These are phyloP conservation scores for Cerceris rybyensis DNA, from an alignment of 2,888 invertebrate genomes.

Conservation along the genomic window DNA sequence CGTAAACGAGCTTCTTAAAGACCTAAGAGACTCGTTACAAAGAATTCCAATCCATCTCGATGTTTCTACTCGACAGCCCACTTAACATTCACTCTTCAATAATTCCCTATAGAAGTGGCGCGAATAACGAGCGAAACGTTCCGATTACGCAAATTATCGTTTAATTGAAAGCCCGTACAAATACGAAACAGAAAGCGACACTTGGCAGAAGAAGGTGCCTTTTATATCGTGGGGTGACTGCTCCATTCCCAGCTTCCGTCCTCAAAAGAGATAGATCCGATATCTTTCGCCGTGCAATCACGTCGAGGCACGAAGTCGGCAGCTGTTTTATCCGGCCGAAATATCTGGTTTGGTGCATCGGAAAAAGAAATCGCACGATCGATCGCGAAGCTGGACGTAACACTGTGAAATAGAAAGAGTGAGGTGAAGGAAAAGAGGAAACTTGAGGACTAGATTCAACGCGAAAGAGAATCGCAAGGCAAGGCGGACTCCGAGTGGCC, in stretches of 20 bases:
- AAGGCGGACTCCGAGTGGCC: slow-evolving; percentile 21
- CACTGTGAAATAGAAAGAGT: slow-evolving; percentile 41
- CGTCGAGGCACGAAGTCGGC: slow-evolving; percentile 59
- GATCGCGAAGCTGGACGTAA: slow-evolving; percentile 53
- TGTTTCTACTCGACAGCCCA: too few species aligned
- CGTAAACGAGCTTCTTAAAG: too few species aligned
- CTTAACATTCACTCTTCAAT: too few species aligned
- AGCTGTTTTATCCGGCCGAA: slow-evolving; percentile 56
- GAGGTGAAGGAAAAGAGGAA: slow-evolving; percentile 29
- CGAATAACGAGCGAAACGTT: too few species aligned
- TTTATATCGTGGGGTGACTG: slow-evolving; percentile 9
- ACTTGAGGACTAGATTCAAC: slow-evolving; percentile 15
- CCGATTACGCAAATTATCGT: too few species aligned
- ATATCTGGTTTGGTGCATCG: slow-evolving; percentile 51
- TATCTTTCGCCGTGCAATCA: slow-evolving; percentile 60
- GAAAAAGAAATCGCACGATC: slow-evolving; percentile 64
- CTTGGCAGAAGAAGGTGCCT: background rate
- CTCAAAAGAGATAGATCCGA: slow-evolving; percentile 53
- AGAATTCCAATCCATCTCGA: too few species aligned
- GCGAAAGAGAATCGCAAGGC: slow-evolving; percentile 29
- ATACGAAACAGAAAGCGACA: slow-evolving; percentile 4
- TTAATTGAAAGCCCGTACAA: slow-evolving; percentile 11
- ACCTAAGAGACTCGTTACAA: too few species aligned
- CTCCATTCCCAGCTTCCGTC: slow-evolving; percentile 38
- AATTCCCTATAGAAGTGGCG: too few species aligned